phyloP scores from a whole-genome alignment of 2,888 invertebrate species.

The Epirrita christyi region DNA sequence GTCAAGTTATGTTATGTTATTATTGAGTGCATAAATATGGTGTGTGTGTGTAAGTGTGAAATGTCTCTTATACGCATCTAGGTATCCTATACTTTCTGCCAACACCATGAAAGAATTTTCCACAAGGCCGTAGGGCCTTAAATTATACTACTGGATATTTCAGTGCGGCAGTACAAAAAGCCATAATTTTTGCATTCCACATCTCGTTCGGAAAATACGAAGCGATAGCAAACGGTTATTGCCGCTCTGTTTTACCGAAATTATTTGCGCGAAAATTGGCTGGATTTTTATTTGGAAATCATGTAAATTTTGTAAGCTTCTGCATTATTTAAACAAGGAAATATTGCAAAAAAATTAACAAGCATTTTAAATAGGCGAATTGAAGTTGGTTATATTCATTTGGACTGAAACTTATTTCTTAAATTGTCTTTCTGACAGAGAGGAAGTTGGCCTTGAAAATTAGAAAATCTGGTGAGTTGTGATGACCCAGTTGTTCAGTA shows the following conservation, averaged over 20 bases:
- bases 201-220: slow-evolving; percentile 30
- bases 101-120: too few relatives aligned
- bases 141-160: slow-evolving; percentile 42
- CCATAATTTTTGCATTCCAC: slow-evolving; percentile 34
- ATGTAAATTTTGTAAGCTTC: slow-evolving; percentile 17
- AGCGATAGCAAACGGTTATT: slow-evolving; percentile 31
- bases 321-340: slow-evolving; percentile 3
- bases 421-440: too few relatives aligned
- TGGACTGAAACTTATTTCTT: too few relatives aligned
- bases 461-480: too few relatives aligned
- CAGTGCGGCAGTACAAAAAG: slow-evolving; percentile 35
- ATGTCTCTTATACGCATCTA: too few relatives aligned
- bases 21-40: too few relatives aligned
- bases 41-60: too few relatives aligned
- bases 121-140: slow-evolving; percentile 18
- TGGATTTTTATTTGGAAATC: slow-evolving; percentile 20
- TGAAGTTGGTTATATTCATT: too few relatives aligned
- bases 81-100: neutral
- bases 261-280: slow-evolving; percentile 26
- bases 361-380: neutral
- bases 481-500: too few relatives aligned
- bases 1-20: too few relatives aligned
- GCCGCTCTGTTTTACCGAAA: slow-evolving; percentile 29
- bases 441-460: too few relatives aligned
- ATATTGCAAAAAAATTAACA: neutral